Evolutionary conservation across 2,888 invertebrate species (phyloP).

Genomic region (Ormyrus pomaceus): DNA sequence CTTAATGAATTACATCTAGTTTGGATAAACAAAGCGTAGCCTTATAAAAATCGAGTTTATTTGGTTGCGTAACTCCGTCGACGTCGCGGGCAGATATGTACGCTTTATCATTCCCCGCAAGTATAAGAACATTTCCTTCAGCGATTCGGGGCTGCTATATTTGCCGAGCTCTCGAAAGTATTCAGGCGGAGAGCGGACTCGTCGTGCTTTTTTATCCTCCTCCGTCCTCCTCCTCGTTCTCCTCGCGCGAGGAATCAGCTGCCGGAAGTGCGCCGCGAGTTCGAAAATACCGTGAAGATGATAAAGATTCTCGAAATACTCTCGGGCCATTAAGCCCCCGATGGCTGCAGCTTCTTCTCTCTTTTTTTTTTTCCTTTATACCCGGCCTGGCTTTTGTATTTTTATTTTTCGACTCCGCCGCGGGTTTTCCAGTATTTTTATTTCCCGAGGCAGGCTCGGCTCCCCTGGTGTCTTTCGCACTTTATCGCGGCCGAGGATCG

Average conservation of each 20-base stretch:
- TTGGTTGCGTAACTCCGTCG: no score
- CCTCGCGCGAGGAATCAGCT: slow-evolving; percentile 24
- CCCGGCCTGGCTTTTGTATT: neutral
- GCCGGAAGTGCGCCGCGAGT: slow-evolving; percentile 41
- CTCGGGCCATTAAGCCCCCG: slow-evolving; percentile 37
- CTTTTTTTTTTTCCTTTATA: neutral
- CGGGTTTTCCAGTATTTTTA: neutral
- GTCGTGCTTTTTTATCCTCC: no score
- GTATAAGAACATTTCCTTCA: no score
- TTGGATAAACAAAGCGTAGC: no score
- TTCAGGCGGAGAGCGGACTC: no score
- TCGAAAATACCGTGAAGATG: slow-evolving; percentile 49
- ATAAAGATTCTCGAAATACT: slow-evolving; percentile 44
- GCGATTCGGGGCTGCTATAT: no score
- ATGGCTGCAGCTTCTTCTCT: slow-evolving; percentile 7
- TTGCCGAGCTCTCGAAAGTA: no score
- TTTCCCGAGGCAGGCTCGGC: neutral
- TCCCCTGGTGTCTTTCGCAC: neutral
- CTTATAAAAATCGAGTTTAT: no score
- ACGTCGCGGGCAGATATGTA: no score
- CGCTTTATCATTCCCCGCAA: no score
- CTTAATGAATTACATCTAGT: no score
- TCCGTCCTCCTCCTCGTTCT: neutral
- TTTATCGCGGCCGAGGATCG: slow-evolving; percentile 26
- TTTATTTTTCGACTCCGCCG: slow-evolving; percentile 1